These are phyloP conservation scores for Fopius arisanus DNA, from an alignment of 1,140 invertebrate genomes.

Conservation along the genomic window DNA sequence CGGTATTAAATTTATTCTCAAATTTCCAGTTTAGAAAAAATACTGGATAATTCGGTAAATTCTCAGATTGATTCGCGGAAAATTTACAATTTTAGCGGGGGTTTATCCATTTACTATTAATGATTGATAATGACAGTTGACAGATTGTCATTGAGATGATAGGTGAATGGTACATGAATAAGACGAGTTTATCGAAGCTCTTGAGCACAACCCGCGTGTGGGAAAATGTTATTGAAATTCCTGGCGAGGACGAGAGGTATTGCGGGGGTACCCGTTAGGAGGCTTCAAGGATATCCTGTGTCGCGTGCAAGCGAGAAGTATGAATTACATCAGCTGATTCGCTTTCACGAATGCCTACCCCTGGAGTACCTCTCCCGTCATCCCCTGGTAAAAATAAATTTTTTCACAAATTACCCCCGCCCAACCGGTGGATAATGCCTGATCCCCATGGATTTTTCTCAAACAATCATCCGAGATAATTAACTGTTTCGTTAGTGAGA, in stretches of 20 bases:
- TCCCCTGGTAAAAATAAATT: neutral
- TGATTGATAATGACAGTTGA: no score
- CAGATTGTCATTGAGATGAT: no score
- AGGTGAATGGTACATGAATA: no score
- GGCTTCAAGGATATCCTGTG: slow-evolving; percentile 59
- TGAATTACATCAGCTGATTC: slow-evolving; percentile 48
- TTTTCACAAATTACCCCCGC: neutral
- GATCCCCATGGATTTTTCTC: neutral
- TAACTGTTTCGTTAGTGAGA: neutral
- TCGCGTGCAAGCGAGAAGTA: slow-evolving; percentile 53
- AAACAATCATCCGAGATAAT: neutral
- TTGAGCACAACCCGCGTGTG: slow-evolving; percentile 34
- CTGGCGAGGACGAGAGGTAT: slow-evolving; percentile 33
- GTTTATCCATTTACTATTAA: no score
- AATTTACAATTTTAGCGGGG: no score
- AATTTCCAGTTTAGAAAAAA: no score
- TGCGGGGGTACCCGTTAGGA: slow-evolving; percentile 31
- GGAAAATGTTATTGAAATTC: slow-evolving; percentile 48
- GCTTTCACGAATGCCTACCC: slow-evolving; percentile 2
- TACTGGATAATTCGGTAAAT: no score
- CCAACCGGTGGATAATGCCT: neutral
- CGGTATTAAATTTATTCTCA: no score
- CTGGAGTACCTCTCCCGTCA: neutral
- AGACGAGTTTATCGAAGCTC: slow-evolving; percentile 6
- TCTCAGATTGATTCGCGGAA: no score